Percentiles rank a stretch among this genome's conserved stretches.
Conservation (phyloP, 2,113 vertebrate species). For the Mola mola region DNA sequence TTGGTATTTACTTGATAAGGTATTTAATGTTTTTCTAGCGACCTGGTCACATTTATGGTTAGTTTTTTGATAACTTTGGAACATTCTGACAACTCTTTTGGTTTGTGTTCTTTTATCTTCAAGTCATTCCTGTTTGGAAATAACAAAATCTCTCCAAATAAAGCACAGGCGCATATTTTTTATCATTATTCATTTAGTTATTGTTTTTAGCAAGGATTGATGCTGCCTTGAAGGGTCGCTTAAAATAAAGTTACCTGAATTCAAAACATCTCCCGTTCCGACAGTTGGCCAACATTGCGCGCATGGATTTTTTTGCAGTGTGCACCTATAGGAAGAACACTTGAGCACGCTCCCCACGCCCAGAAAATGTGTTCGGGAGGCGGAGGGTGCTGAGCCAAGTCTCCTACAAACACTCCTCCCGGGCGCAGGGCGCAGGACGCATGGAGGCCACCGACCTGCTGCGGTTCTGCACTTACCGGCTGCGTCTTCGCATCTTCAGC, state of each 20-base stretch:
- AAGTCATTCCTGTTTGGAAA: background rate
- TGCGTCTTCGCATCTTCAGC: background rate
- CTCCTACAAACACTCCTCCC: constrained; percentile 44
- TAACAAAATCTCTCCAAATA: too few relatives aligned
- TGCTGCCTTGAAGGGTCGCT: too few relatives aligned
- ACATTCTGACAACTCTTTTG: background rate
- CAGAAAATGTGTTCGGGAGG: constrained; percentile 22
- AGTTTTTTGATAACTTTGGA: too few relatives aligned
- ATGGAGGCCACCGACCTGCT: constrained; percentile 22
- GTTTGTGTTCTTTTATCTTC: background rate
- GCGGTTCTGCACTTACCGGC: background rate
- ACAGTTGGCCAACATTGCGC: too few relatives aligned
- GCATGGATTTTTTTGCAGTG: constrained; percentile 1
- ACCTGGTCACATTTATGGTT: too few relatives aligned
- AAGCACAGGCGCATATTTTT: too few relatives aligned
- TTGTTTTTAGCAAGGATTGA: too few relatives aligned
- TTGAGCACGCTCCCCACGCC: constrained; percentile 52
- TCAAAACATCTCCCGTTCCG: background rate
- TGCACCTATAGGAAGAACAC: constrained; percentile 10
- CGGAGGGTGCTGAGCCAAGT: constrained; percentile 12
- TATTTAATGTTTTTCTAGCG: too few relatives aligned
- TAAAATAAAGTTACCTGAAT: background rate
- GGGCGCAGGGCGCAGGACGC: constrained; percentile 33
- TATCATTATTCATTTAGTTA: too few relatives aligned
- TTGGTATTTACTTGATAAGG: too few relatives aligned